phyloP scores from a whole-genome alignment of 1,140 invertebrate genomes.

The Idris sp. region DNA sequence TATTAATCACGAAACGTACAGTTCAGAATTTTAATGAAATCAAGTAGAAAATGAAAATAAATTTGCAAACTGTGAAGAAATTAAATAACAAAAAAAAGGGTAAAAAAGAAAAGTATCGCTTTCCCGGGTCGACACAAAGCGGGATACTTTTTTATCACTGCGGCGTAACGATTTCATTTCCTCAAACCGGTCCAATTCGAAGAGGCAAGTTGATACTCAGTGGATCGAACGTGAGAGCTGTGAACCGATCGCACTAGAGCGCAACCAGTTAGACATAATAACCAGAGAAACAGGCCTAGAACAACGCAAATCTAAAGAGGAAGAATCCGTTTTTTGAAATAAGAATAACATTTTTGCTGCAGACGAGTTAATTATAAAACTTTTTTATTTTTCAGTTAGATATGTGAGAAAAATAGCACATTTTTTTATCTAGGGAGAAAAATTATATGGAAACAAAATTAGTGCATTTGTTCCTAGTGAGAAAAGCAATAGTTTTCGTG shows the following conservation, averaged over 20 bases:
- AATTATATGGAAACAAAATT: too few relatives aligned
- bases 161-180: slow-evolving; percentile 53
- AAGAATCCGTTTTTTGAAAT: slow-evolving; percentile 29
- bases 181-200: slow-evolving; percentile 57
- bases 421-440: too few relatives aligned
- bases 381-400: too few relatives aligned
- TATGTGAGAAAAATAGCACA: too few relatives aligned
- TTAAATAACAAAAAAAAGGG: too few relatives aligned
- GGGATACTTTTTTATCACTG: slow-evolving; percentile 12
- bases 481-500: too few relatives aligned
- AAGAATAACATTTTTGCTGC: slow-evolving; percentile 16
- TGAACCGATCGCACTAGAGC: slow-evolving; percentile 50
- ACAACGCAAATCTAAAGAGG: slow-evolving; percentile 48
- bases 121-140: slow-evolving; percentile 30
- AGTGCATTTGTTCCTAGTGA: too few relatives aligned
- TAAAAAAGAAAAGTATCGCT: slow-evolving; percentile 11
- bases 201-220: slow-evolving; percentile 60
- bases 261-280: slow-evolving; percentile 71
- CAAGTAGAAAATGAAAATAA: slow-evolving; percentile 42
- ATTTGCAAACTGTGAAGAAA: too few relatives aligned
- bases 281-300: slow-evolving; percentile 57
- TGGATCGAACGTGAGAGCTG: slow-evolving; percentile 68
- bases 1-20: too few relatives aligned
- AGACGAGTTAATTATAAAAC: too few relatives aligned
- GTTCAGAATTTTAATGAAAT: too few relatives aligned